Evolutionary conservation across 2,797 vertebrate species (phyloP), one percentile per base, ranked within the genome.

Genomic region (Megalops cyprinoides): DNA sequence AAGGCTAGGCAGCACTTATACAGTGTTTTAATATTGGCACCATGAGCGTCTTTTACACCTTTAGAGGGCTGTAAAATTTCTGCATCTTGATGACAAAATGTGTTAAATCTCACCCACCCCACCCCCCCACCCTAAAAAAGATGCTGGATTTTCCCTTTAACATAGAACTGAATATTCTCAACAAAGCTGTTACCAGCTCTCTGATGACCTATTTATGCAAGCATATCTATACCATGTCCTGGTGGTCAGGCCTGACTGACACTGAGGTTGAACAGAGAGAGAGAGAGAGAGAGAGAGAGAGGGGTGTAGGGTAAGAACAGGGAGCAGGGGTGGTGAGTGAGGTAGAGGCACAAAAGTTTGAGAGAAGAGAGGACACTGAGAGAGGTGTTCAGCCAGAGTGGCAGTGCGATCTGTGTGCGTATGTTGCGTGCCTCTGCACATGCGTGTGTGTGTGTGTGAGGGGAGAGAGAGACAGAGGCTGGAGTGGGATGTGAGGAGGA

Each of bases 201-300:
- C 10, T 15, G 49, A n/a, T 75, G 79, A 81, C 79, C 73, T 51
- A 75, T 76, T 81, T 81, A 75, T 39, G 51, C 48, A 58, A 6
- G 69, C 48, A 20, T 20, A 65, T 37, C 18, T 10, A 18, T 9
- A 69, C 37, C 15, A 34, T 42, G 65, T 4, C 37, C 37, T n/a
- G n/a, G 65, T 69, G 65, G 56, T 48, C 31, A 53, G 28, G 42
- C 0, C 34, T 62, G 53, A 39, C 51, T 56, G 78, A 37, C 25
- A 49, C 28, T n/a, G 31, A 67, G 51, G 34, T 34, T 18, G 23
- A 48, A 58, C 4, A 31, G 51, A 82, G 67, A 82, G 18, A 78
- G 49, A 77, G 44, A 73, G 28, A 46, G 39, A 28, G 48, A 74
- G 39, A 69, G 53, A 42, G 31, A 23, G 6, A 46, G 46, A 44